A percentile compares a stretch with the other conserved stretches of the same genome.
Evolutionary conservation across 2,797 vertebrate species (phyloP).

Genomic region (Falco peregrinus): DNA sequence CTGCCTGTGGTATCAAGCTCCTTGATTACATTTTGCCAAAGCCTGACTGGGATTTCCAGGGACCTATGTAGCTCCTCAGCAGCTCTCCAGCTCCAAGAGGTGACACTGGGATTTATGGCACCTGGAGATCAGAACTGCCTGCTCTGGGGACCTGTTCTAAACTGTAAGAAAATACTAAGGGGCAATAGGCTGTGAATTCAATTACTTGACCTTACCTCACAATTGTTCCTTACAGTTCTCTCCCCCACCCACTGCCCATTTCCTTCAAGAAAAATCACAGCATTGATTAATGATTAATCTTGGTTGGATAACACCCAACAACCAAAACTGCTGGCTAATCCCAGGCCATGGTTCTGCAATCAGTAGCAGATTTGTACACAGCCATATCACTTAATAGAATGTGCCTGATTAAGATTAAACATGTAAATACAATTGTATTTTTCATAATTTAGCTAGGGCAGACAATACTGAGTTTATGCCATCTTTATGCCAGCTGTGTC

Average conservation of each 20-base stretch:
- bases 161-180: neutral
- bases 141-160: neutral
- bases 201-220: neutral
- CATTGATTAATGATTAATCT: slow-evolving; percentile 11
- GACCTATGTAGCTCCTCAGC: neutral
- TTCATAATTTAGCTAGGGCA: neutral
- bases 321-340: neutral
- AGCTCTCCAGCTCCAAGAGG: neutral
- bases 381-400: neutral
- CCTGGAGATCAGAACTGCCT: neutral
- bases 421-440: neutral
- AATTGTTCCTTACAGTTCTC: neutral
- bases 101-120: neutral
- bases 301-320: neutral
- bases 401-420: neutral
- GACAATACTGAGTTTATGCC: neutral
- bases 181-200: neutral
- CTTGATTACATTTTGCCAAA: neutral
- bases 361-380: neutral
- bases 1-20: neutral
- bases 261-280: neutral
- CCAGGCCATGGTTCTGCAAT: neutral
- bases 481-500: neutral
- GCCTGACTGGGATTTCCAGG: neutral
- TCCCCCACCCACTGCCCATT: fast-evolving